Percentiles rank a stretch among this genome's conserved stretches.
Evolutionary conservation across 2,888 invertebrate species (phyloP).

Genomic region (Sarcophaga caerulescens): DNA sequence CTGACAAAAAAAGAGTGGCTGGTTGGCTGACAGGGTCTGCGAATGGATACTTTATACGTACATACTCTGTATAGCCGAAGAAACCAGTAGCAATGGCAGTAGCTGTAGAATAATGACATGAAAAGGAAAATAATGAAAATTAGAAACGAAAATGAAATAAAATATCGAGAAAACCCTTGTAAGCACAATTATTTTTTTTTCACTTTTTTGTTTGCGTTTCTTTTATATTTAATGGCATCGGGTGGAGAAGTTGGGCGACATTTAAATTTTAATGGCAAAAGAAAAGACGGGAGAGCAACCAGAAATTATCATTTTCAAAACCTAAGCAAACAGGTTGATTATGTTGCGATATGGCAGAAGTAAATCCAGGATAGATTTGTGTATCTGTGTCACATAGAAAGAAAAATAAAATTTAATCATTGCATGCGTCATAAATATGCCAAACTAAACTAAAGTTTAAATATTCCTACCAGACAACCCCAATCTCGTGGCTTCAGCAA

Average conservation of each 20-base stretch:
- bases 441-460: constrained; percentile 6
- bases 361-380: neutral
- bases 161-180: constrained; percentile 45
- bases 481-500: neutral
- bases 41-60: neutral
- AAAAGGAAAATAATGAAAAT: constrained; percentile 30
- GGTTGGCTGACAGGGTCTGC: constrained; percentile 4
- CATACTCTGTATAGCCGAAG: constrained; percentile 12
- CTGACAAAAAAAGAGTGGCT: neutral
- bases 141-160: constrained; percentile 37
- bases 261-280: constrained; percentile 53
- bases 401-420: constrained; percentile 48
- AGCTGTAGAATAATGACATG: constrained; percentile 28
- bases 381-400: constrained; percentile 32
- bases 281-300: constrained; percentile 28
- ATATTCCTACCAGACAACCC: neutral
- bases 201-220: neutral
- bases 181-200: constrained; percentile 39
- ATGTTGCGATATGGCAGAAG: neutral
- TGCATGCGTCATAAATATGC: constrained; percentile 29
- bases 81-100: neutral
- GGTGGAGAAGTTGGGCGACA: constrained; percentile 45
- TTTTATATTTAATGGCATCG: constrained; percentile 28
- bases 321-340: constrained; percentile 42
- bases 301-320: constrained; percentile 20